Percentiles rank a stretch among this genome's conserved stretches.
Conservation (phyloP, 2,888 invertebrate genomes). For the Alsophila aescularia region DNA sequence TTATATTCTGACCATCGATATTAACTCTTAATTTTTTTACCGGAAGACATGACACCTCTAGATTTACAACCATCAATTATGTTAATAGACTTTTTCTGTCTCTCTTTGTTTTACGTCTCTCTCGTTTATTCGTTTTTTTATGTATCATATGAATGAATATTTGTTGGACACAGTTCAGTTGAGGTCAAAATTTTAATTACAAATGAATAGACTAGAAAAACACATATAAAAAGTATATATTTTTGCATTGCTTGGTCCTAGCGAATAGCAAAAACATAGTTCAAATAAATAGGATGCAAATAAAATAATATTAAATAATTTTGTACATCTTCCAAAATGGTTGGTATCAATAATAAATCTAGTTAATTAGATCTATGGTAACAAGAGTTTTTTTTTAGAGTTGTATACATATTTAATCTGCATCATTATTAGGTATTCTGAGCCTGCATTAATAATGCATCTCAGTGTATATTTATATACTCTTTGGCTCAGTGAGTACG, state of each 20-base stretch:
- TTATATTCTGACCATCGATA: slow-evolving; percentile 36
- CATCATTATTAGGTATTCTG: too few relatives aligned
- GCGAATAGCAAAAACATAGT: neutral
- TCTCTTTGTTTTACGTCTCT: slow-evolving; percentile 45
- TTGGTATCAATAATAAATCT: too few relatives aligned
- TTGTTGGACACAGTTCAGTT: slow-evolving; percentile 5
- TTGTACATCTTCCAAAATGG: too few relatives aligned
- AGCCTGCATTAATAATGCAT: too few relatives aligned
- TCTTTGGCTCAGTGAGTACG: too few relatives aligned
- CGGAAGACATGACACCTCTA: slow-evolving; percentile 73
- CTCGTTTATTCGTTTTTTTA: slow-evolving; percentile 36
- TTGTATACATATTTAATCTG: too few relatives aligned
- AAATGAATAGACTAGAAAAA: neutral
- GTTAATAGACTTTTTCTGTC: slow-evolving; percentile 59
- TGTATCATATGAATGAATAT: slow-evolving; percentile 17
- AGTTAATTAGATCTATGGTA: too few relatives aligned
- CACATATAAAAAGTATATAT: neutral
- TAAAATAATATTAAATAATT: too few relatives aligned
- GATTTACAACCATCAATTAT: slow-evolving; percentile 74
- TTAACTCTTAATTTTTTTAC: slow-evolving; percentile 57
- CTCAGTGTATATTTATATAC: too few relatives aligned
- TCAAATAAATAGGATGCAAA: neutral
- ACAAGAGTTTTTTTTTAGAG: too few relatives aligned
- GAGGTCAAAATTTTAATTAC: slow-evolving; percentile 15
- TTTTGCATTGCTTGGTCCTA: neutral